These are phyloP conservation scores for Acanthurus leucopareius DNA, from an alignment of 2,797 vertebrate genomes.

Conservation along the genomic window DNA sequence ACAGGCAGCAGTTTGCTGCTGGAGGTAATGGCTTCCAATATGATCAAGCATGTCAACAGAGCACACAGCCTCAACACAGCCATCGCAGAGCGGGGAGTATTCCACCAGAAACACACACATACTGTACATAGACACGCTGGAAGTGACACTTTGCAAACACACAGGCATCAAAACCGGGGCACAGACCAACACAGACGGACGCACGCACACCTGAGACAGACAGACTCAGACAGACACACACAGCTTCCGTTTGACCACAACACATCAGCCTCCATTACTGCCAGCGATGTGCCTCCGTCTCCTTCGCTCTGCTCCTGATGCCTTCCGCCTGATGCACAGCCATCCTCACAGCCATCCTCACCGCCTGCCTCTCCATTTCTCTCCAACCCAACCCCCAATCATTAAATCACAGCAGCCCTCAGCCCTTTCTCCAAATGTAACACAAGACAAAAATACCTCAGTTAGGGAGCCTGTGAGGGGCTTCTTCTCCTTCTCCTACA, in stretches of 20 bases:
- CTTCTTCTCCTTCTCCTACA: conserved; percentile 55
- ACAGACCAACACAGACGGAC: conserved; percentile 55
- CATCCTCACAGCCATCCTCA: conserved; percentile 32
- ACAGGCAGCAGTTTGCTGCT: conserved; percentile 50
- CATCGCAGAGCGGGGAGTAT: conserved; percentile 30
- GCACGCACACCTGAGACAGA: conserved; percentile 64
- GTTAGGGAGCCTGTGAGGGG: conserved; percentile 43
- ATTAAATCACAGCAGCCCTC: conserved; percentile 64
- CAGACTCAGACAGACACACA: conserved; percentile 66
- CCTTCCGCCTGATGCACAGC: conserved; percentile 71
- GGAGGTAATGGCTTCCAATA: conserved; percentile 81
- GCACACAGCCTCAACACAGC: conserved; percentile 71
- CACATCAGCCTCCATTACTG: conserved; percentile 83
- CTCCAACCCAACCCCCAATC: conserved; percentile 69
- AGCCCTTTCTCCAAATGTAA: conserved; percentile 50
- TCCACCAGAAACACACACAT: conserved; percentile 49
- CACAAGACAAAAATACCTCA: conserved; percentile 74
- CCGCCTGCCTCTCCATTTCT: conserved; percentile 59
- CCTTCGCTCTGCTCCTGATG: conserved; percentile 64
- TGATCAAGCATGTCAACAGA: conserved; percentile 81
- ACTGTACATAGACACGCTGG: conserved; percentile 42
- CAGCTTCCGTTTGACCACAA: conserved; percentile 80
- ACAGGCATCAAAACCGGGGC: conserved; percentile 28
- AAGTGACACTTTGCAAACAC: conserved; percentile 52
- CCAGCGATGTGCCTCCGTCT: conserved; percentile 72